Base-by-base conservation (phyloP, 2,888 invertebrate genomes). In the Pachycephus smyrnensis region DNA sequence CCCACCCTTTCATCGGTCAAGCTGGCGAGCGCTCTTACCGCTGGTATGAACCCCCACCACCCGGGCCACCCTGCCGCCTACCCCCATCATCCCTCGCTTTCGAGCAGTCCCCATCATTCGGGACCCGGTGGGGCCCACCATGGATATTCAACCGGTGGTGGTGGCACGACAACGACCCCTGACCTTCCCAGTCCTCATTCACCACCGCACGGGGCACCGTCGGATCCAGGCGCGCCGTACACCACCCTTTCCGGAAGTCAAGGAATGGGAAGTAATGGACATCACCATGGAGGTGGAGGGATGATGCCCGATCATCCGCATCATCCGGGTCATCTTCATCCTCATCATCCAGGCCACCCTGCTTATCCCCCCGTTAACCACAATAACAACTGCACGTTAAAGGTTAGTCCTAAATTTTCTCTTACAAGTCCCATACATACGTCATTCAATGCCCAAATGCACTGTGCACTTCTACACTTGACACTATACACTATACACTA, bases 11-110 rank as follows among this genome's bases (percentile, higher is more conserved):
- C 93, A 93, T 94, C 94, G 88, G 94, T 94, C 96, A 96, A 96
- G 94, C 96, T 96, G 96, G 96, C 96, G 94, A 95, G 96, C 94
- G 95, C 96, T 93, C 92, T 94, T 92, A 94, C 95, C 93, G 94
- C 95, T 93, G 96, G 96, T 93, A 97, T 97, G 97, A 97, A 97
- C 95, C 96, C 96, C 93, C 96, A 96, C 93, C 96, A 96, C 94
- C 96, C 89, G 88, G 89, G 89, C 84, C 90, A 90, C 83, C 87
- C 89, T 77, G 88, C 89, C 84, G 87, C 88, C 92, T 95, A 94
- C 91, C 93, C 92, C 85, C 91, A 91, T 88, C 91, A 91, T 83
- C 89, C 93, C 92, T 88, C 92, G 91, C 83, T 92, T 89, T 87
- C 93, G 91, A 89, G 92, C 90, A 85, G 93, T 92, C 90, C 91